Base-by-base conservation (phyloP, 2,888 invertebrate species). In the Leucophenga maculata region DNA sequence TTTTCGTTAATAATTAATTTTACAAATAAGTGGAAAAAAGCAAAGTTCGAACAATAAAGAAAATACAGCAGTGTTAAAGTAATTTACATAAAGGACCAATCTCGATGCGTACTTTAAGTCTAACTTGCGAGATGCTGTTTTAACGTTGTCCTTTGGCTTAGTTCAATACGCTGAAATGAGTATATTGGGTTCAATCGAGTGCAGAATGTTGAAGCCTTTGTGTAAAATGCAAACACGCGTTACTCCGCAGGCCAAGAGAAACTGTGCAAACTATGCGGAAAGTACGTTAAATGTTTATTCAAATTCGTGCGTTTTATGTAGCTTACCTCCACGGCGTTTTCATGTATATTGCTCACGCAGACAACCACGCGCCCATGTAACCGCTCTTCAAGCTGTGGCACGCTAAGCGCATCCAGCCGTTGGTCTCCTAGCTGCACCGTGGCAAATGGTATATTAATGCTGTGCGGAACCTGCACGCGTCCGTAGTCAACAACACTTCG, bases 401-500 rank as follows among this genome's bases (percentile, higher is more conserved):
- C 88, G 13, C 95, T 93, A 3, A 94, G 89, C 14, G 93, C 92
- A 75, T 94, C 93, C 8, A 95, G 87, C 77, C 94, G 92, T 65
- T 90, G 91, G 73, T 93, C 92, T 0, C 92, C 92, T 65, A 94
- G 90, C 72, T 93, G 92, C 0, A 96, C 93, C 18, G 94, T 93
- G 59, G 94, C 93, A 88, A 94, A 95, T 3, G 97, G 97, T 83
- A 98, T 93, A 89, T 97, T 97, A 66, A 97, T 92, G 86, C 97
- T 96, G 65, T 93, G 93, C 14, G 92, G 92, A 68, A 97, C 91
- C 72, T 94, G 93, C 68, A 94, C 94, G 78, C 95, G 92, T 72
- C 93, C 92, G 86, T 91, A 97, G 57, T 87, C 86, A 6, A 83
- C 76, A 9, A 80, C 80, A 62, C 79, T 84, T 16, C 95, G 90